Evolutionary conservation across 2,113 vertebrate species (phyloP).

Genomic region (Hystrix cristata): DNA sequence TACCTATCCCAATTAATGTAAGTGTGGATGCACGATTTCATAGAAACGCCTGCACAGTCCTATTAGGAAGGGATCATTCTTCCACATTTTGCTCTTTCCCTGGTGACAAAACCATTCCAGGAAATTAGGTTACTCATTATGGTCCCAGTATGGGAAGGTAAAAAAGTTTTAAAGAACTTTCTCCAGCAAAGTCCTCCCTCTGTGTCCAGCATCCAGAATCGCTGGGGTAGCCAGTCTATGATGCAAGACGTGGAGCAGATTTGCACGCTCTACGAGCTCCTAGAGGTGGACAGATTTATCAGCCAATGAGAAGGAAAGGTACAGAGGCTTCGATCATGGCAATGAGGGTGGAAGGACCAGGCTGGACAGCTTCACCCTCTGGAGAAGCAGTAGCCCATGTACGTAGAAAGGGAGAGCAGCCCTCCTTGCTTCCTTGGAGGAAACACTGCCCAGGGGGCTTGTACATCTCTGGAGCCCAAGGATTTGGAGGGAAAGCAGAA

Average conservation of each 20-base stretch:
- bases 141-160: not conserved
- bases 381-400: not conserved
- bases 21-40: not conserved
- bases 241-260: not conserved
- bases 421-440: not conserved
- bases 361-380: not conserved
- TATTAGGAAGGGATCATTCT: not conserved
- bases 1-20: not conserved
- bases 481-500: not conserved
- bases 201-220: not conserved
- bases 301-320: not conserved
- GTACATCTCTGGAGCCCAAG: not conserved
- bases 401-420: accelerated
- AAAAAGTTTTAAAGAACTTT: not conserved
- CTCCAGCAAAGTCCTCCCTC: not conserved
- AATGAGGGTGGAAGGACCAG: not conserved
- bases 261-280: not conserved
- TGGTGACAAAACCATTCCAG: not conserved
- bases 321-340: not conserved
- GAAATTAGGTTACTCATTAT: not conserved
- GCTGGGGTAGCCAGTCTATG: not conserved
- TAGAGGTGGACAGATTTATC: not conserved
- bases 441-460: not conserved
- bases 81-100: not conserved
- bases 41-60: not conserved